Percentiles rank a stretch among this genome's conserved stretches.
Conservation (phyloP, 2,797 vertebrate genomes). For the Helostoma temminkii region DNA sequence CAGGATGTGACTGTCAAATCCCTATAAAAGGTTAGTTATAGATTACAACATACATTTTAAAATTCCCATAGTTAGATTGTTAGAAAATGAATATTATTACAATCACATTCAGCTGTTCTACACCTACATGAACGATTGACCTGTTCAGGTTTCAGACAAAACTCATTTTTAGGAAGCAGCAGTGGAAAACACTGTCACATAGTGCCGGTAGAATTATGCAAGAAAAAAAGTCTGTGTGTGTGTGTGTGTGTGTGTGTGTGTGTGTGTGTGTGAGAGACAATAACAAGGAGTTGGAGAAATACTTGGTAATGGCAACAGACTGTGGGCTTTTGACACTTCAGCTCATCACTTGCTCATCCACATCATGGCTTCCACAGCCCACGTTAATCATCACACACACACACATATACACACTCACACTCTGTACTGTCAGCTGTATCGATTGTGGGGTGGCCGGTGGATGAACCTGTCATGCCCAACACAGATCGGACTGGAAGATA, state of each 20-base stretch:
- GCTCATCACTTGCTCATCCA: constrained; percentile 73
- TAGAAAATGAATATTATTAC: too few relatives aligned
- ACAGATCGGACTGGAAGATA: constrained; percentile 83
- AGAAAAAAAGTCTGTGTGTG: constrained; percentile 9
- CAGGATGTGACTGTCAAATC: too few relatives aligned
- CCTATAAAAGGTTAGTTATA: too few relatives aligned
- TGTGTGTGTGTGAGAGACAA: constrained; percentile 10
- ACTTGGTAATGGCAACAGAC: constrained; percentile 53
- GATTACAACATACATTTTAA: too few relatives aligned
- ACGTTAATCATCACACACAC: constrained; percentile 62
- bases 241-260: not conserved
- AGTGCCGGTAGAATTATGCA: constrained; percentile 9
- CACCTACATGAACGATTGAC: not conserved
- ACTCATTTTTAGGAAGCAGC: constrained; percentile 14
- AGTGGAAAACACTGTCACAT: constrained; percentile 18
- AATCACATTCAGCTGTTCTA: too few relatives aligned
- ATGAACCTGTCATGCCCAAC: constrained; percentile 85
- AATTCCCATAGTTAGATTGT: too few relatives aligned
- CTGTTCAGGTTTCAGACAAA: constrained; percentile 17
- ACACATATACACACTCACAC: constrained; percentile 50
- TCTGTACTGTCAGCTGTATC: constrained; percentile 80
- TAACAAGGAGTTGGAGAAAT: constrained; percentile 41
- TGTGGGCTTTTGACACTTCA: constrained; percentile 69
- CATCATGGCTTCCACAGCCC: constrained; percentile 58
- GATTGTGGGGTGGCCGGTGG: constrained; percentile 78